Percentiles rank a stretch among this genome's conserved stretches.
phyloP scores from a whole-genome alignment of 2,113 vertebrate genomes.

The Crotalus helleri region DNA sequence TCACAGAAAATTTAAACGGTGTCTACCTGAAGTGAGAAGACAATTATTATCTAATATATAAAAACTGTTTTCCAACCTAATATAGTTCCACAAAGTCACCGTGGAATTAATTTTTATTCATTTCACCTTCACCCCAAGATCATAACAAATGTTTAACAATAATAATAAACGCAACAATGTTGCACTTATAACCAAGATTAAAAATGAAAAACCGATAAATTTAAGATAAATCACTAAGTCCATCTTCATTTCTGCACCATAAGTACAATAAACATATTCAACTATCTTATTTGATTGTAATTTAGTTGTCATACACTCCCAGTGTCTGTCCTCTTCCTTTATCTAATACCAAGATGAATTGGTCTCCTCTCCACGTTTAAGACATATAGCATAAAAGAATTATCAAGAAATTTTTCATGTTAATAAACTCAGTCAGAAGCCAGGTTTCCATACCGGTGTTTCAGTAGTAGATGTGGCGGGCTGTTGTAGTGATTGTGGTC shows the following conservation, averaged over 20 bases:
- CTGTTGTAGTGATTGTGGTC: constrained; percentile 89
- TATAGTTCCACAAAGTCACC: neutral
- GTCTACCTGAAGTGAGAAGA: neutral
- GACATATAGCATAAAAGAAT: neutral
- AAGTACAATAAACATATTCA: neutral
- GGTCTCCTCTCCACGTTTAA: neutral
- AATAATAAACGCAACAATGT: neutral
- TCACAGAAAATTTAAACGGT: neutral
- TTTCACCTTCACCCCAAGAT: neutral
- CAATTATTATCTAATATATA: neutral
- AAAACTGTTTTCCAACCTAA: neutral
- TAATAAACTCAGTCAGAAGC: neutral
- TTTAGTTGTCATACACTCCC: neutral
- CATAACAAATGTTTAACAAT: neutral
- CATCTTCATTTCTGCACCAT: neutral
- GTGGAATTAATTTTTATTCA: neutral
- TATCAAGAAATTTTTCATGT: neutral
- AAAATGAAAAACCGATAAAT: neutral
- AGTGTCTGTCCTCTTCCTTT: neutral
- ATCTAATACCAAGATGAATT: neutral
- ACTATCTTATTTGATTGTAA: neutral
- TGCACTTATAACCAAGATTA: neutral
- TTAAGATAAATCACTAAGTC: neutral
- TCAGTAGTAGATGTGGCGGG: constrained; percentile 97
- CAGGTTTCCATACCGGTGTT: constrained; percentile 80